These are phyloP conservation scores for Leptinotarsa lineolata DNA, from an alignment of 1,140 invertebrate species.

Conservation along the genomic window DNA sequence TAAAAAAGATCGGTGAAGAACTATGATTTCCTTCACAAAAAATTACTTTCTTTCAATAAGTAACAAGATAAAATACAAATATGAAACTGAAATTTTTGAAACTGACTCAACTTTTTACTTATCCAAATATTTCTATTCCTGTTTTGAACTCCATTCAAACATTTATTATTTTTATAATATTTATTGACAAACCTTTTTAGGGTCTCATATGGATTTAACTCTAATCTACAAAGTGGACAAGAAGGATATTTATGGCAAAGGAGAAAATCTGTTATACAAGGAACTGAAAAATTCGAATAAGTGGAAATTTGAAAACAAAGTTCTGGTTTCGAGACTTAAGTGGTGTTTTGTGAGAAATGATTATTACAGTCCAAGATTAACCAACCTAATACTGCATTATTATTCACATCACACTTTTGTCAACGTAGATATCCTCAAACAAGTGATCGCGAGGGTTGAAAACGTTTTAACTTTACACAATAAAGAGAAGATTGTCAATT, in stretches of 20 bases:
- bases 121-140: too few relatives aligned
- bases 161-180: background rate
- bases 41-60: too few relatives aligned
- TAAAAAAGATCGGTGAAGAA: too few relatives aligned
- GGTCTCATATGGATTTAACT: constrained; percentile 25
- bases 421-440: background rate
- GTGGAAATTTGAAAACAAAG: constrained; percentile 24
- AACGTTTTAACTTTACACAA: constrained; percentile 13
- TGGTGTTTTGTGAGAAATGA: constrained; percentile 8
- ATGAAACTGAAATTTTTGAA: too few relatives aligned
- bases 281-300: constrained; percentile 18
- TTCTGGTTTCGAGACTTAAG: background rate
- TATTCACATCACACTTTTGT: background rate
- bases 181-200: constrained; percentile 5
- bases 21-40: too few relatives aligned
- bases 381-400: constrained; percentile 4
- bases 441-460: constrained; percentile 14
- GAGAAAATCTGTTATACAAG: constrained; percentile 27
- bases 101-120: too few relatives aligned
- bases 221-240: constrained; percentile 33
- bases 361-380: constrained; percentile 3
- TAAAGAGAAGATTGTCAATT: constrained; percentile 20
- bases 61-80: background rate
- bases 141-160: too few relatives aligned
- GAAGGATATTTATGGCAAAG: constrained; percentile 23